Conservation (phyloP, 2,888 invertebrate genomes). For the Maniola hyperantus region DNA sequence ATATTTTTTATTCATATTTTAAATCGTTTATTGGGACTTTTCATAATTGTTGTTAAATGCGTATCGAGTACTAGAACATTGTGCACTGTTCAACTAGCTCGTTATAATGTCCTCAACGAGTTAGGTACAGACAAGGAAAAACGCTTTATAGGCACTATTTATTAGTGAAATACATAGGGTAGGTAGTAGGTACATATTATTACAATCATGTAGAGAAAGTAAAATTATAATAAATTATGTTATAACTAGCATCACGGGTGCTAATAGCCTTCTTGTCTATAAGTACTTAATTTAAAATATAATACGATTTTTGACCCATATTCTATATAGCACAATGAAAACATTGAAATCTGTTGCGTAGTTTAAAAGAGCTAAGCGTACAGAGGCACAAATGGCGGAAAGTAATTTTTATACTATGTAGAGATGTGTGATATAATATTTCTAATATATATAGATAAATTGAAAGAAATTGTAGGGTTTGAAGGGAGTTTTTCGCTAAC, state of each 20-base stretch:
- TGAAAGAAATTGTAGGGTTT: neutral
- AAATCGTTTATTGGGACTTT: constrained; percentile 7
- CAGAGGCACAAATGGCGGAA: too few species aligned
- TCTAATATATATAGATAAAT: too few species aligned
- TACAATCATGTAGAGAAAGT: neutral
- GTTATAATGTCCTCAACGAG: constrained; percentile 20
- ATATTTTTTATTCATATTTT: constrained; percentile 12
- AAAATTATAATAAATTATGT: neutral
- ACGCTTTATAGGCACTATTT: constrained; percentile 7
- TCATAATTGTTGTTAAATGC: constrained; percentile 26
- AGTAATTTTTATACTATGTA: too few species aligned
- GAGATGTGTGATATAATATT: too few species aligned
- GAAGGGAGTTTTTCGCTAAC: neutral
- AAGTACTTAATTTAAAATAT: too few species aligned
- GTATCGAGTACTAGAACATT: constrained; percentile 32
- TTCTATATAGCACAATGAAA: too few species aligned
- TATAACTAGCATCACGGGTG: too few species aligned
- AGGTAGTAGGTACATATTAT: too few species aligned
- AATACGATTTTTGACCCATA: too few species aligned
- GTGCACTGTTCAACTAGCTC: constrained; percentile 29
- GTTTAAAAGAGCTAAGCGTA: too few species aligned
- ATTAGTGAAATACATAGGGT: neutral
- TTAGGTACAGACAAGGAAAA: constrained; percentile 33
- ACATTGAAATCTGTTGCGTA: too few species aligned
- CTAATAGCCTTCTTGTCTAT: too few species aligned